phyloP scores from a whole-genome alignment of 2,113 vertebrate species.

The Ranitomeya variabilis region DNA sequence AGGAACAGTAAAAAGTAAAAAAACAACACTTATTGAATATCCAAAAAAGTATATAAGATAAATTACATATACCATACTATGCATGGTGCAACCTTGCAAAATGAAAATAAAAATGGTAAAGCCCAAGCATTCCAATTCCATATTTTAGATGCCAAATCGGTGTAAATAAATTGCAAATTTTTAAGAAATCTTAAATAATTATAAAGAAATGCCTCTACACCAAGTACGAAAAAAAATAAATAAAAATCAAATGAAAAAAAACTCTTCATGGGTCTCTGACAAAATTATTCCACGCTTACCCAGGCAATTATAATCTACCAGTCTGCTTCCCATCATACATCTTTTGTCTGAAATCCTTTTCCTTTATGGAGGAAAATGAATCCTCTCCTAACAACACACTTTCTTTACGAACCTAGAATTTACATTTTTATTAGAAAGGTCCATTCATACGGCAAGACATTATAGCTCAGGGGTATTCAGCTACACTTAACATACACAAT shows the following conservation, averaged over 20 bases:
- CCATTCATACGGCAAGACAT: slow-evolving; percentile 50
- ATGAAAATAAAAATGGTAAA: too few species aligned
- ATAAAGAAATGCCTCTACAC: too few species aligned
- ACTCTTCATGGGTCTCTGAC: slow-evolving; percentile 20
- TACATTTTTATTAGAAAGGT: slow-evolving; percentile 57
- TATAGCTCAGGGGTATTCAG: slow-evolving; percentile 58
- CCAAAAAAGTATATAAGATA: too few species aligned
- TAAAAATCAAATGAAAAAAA: background rate
- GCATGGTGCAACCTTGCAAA: too few species aligned
- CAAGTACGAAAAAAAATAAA: background rate
- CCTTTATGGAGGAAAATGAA: slow-evolving; percentile 42
- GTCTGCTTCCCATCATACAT: slow-evolving; percentile 46
- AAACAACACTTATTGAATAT: too few species aligned
- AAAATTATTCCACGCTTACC: slow-evolving; percentile 15
- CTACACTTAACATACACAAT: slow-evolving; percentile 54
- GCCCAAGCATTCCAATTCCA: too few species aligned
- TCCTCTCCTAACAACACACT: slow-evolving; percentile 37
- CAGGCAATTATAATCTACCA: slow-evolving; percentile 22
- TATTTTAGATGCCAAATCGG: too few species aligned
- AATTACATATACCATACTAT: too few species aligned
- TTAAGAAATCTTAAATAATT: too few species aligned
- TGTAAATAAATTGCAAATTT: too few species aligned
- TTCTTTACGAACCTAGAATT: slow-evolving; percentile 43
- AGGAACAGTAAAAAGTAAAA: too few species aligned
- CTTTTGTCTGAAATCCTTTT: slow-evolving; percentile 38